Percentiles rank a stretch among this genome's conserved stretches.
phyloP scores from a whole-genome alignment of 1,140 invertebrate genomes.

The Cyphomyrmex costatus region DNA sequence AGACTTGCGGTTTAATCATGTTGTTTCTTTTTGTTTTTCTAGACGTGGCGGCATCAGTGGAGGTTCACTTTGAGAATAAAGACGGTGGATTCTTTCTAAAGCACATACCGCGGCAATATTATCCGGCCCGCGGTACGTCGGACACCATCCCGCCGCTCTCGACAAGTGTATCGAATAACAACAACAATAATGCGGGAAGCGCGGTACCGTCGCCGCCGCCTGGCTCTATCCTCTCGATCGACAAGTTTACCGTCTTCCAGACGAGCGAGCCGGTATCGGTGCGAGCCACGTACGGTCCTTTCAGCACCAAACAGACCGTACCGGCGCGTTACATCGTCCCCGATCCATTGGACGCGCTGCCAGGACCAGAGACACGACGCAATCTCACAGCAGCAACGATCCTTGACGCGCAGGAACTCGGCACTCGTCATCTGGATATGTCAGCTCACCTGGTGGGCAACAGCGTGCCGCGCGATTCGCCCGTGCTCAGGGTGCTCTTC shows the following conservation, averaged over 20 bases:
- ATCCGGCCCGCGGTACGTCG: conserved; percentile 82
- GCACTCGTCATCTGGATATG: conserved; percentile 93
- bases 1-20: background rate
- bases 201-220: conserved; percentile 85
- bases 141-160: conserved; percentile 78
- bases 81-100: conserved; percentile 96
- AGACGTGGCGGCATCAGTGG: conserved; percentile 88
- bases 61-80: conserved; percentile 96
- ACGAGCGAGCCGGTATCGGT: conserved; percentile 95
- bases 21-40: conserved; percentile 62
- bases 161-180: conserved; percentile 57
- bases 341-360: conserved; percentile 89
- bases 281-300: conserved; percentile 95
- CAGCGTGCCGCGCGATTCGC: conserved; percentile 94
- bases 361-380: conserved; percentile 77
- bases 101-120: conserved; percentile 90
- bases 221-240: conserved; percentile 90
- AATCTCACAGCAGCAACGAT: conserved; percentile 80
- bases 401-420: conserved; percentile 90
- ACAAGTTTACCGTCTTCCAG: conserved; percentile 95
- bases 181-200: conserved; percentile 30
- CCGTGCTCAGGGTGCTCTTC: conserved; percentile 95
- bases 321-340: conserved; percentile 95
- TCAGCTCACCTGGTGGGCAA: conserved; percentile 95
- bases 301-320: conserved; percentile 97